Evolutionary conservation across 2,113 vertebrate genomes (phyloP), one percentile per base, ranked within the genome.

Genomic region (Pontoporia blainvillei): DNA sequence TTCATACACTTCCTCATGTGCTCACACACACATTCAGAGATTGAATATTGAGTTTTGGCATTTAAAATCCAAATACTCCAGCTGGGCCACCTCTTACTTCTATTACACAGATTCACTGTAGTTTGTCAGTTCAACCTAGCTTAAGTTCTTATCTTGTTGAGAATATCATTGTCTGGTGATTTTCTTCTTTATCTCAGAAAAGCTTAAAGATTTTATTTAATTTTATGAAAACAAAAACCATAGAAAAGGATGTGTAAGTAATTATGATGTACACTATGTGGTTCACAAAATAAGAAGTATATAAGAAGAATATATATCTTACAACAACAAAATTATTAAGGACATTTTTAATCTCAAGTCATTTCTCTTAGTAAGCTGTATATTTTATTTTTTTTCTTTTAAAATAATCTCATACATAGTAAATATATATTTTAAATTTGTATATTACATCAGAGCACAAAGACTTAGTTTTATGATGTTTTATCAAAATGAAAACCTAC

Each of bases 131-230:
- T 96, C 44, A 15, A 54, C 39, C 72, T 54, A 94, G 72, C 54
- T 96, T 96, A 96, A 15, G 20, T 73, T 29, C 79, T 95, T 94
- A 96, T 96, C 83, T 97, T 96, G 7, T 57, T 89, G 94, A 90
- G 86, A 93, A 71, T 95, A 83, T 46, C 57, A 72, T 34, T 41
- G 57, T 90, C 67, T 12, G 15, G 10, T 69, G 78, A 84, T 91
- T 96, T 93, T 92, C n/a, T 79, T 76, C 3, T 61, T 96, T 94
- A 86, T 8, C 9, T 90, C 25, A 31, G 34, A 84, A 90, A 96
- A 94, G 44, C 36, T 66, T 91, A 90, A 94, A 86, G 86, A 31
- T 79, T 93, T 93, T 94, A 36, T 96, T 89, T 85, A 83, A 54
- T 91, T 91, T 93, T 69, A 86, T 5, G 41, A 94, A 92, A 95